Conservation (phyloP, 2,888 invertebrate species). For the Vanessa cardui region DNA sequence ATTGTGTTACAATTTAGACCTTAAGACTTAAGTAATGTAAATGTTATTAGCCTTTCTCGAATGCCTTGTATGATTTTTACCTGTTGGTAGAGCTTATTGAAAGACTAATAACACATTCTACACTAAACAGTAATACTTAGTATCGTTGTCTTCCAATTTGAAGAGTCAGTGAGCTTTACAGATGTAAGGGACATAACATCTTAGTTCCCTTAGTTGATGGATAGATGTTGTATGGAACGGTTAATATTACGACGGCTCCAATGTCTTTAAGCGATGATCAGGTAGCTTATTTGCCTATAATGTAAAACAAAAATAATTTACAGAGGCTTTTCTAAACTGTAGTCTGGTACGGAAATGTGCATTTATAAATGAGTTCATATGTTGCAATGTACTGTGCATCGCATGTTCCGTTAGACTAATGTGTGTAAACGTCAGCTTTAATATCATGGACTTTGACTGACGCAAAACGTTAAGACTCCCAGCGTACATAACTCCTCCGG, state of each 20-base stretch:
- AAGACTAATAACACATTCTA: too few species aligned
- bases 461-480: constrained; percentile 8
- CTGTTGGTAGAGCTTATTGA: too few species aligned
- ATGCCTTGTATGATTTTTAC: constrained; percentile 13
- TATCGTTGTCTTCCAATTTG: too few species aligned
- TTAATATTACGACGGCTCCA: too few species aligned
- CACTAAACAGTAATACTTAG: too few species aligned
- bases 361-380: constrained; percentile 29
- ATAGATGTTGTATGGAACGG: too few species aligned
- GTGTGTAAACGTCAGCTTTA: constrained; percentile 31
- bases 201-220: too few species aligned
- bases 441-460: constrained; percentile 27
- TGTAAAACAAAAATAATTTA: not conserved
- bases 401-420: constrained; percentile 32
- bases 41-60: constrained; percentile 25
- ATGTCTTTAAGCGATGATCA: too few species aligned
- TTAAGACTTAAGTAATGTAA: not conserved
- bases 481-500: constrained; percentile 3
- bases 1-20: not conserved
- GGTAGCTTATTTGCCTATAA: too few species aligned
- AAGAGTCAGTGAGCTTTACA: too few species aligned
- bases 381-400: constrained; percentile 19
- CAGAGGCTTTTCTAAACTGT: constrained; percentile 5
- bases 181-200: too few species aligned
- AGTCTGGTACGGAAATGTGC: constrained; percentile 27